Evolutionary conservation across 2,888 invertebrate species (phyloP), one percentile per base, ranked within the genome.

Genomic region (Adelognathus sp.): DNA sequence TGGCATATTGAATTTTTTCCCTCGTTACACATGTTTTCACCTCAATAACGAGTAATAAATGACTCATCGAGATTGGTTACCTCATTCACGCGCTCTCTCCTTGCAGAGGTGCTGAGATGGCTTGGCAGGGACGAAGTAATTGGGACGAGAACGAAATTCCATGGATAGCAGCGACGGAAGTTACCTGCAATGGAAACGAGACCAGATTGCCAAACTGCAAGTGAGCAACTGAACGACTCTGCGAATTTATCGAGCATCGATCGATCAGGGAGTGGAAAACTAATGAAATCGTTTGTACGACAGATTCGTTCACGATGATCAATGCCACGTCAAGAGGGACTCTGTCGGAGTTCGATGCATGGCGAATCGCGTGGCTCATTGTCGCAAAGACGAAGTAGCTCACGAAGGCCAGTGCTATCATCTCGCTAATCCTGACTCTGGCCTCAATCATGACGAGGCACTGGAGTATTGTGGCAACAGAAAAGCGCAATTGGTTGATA

Each of bases 331-430:
- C 2, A 88, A 90, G 33, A 85, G 87, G 18, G 90, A 92, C 69
- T 91, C 92, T 0, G 89, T 92, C 0, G 92, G 91, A 39, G 90
- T 92, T 24, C 89, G 91, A 27, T 93, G 93, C 72, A 76, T 86
- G 44, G 84, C 85, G 3, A 92, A 93, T 86, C 88, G 88, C 4
- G 84, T 89, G 21, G 92, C 91, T 1, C 86, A 90, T 72, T 94
- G 94, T 84, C 89, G 88, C 14, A 86, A 88, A 14, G 92, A 92
- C 24, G 94, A 94, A 87, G 82, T 92, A 6, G 89, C 93, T 4
- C 92, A 92, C 76, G 89, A 90, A n/a, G 92, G 92, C 18, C 89
- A 91, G 24, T 94, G 94, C 83, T 94, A 94, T 86, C 91, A 91
- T 29, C 82, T 93, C 69, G 91, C 90, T 3, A 86, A 90, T 24